These are phyloP conservation scores for Calliphora vomitoria DNA, from an alignment of 2,888 invertebrate genomes.

Conservation along the genomic window DNA sequence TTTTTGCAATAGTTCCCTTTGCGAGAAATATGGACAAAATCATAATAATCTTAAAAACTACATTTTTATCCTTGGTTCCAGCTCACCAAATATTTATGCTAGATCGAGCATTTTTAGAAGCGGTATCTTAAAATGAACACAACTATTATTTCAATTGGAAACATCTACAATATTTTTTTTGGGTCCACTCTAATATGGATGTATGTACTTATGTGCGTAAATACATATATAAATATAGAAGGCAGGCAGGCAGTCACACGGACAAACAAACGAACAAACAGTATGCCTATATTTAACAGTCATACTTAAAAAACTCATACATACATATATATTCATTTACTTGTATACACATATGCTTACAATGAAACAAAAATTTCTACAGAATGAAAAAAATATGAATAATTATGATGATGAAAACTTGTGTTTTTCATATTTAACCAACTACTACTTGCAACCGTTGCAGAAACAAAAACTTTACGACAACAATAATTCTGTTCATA, in stretches of 20 bases:
- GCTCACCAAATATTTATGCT: no score
- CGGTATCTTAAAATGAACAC: no score
- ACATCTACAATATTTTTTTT: no score
- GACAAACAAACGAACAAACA: background rate
- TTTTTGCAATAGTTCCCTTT: no score
- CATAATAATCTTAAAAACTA: no score
- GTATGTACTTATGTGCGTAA: no score
- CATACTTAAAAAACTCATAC: background rate
- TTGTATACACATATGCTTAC: background rate
- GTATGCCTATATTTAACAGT: background rate
- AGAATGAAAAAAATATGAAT: slow-evolving; percentile 11
- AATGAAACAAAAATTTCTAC: background rate
- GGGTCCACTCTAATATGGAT: no score
- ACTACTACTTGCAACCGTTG: no score
- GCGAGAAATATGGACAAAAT: no score
- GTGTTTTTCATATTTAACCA: slow-evolving; percentile 2
- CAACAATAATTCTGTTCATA: background rate
- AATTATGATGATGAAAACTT: slow-evolving; percentile 29
- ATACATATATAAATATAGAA: background rate
- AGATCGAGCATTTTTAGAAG: no score
- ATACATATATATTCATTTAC: background rate
- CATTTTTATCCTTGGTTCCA: no score
- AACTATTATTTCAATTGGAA: no score
- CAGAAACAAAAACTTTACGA: background rate
- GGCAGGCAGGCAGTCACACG: background rate